Evolutionary conservation across 35 echinoderm and acorn worm genomes (phyloP), one percentile per base, ranked within the genome.

Genomic region (Lytechinus variegatus): DNA sequence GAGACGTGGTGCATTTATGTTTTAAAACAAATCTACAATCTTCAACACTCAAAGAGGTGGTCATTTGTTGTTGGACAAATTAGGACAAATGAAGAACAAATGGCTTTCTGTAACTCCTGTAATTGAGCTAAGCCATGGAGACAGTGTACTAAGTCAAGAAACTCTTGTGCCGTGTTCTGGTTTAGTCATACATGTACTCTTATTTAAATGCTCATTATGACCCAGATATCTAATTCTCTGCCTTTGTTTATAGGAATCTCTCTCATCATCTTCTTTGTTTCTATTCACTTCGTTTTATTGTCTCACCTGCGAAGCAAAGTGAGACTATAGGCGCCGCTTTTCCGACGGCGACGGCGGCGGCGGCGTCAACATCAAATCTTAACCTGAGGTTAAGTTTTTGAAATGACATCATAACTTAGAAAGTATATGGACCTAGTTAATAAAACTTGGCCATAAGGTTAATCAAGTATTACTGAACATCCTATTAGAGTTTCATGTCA

Each of bases 61-160:
- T 24, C 66, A 79, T 79, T 79, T 79, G 66, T 79, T 79, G 66
- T 79, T 24, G 19, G 66, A 79, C 66, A 79, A 79, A 79, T 79
- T 79, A 79, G 66, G 66, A 79, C 66, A 79, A 79, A 79, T 79
- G 66, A 79, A 79, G n/a, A 79, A 79, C 66, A 79, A 79, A 79
- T 79, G 66, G 6, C 66, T 79, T 24, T 79, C 66, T 6, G 19
- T 14, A 79, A 19, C 2, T 79, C 66, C 19, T 79, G 66, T 79
- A 79, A 79, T 79, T 79, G 66, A 79, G 66, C 19, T 79, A 79
- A 79, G 66, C 66, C 66, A 24, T 79, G 7, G 66, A 79, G 66
- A 79, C 16, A 7, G 8, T 79, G 66, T n/a, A 79, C 21, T 4
- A 79, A 79, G 66, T 79, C 66, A 79, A 24, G n/a, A 79, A 7